Percentiles rank a stretch among this genome's conserved stretches.
These are phyloP conservation scores for Nemotelus pantherinus DNA, from an alignment of 2,888 invertebrate species.

Conservation along the genomic window DNA sequence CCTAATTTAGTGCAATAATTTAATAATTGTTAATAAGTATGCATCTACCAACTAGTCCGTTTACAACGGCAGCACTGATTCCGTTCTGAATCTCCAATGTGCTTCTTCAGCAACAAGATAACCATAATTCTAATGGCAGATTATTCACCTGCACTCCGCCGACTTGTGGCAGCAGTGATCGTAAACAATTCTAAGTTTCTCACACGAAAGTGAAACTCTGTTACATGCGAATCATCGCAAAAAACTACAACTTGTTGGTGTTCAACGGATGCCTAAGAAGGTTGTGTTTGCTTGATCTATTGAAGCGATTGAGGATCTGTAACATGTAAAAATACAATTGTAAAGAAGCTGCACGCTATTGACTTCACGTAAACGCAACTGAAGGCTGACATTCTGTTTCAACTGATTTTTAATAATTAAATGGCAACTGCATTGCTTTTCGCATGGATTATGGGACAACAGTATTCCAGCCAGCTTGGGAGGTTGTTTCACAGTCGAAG, in stretches of 20 bases:
- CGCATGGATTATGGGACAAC: too few relatives aligned
- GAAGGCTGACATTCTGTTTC: neutral
- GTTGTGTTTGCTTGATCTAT: neutral
- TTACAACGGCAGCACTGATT: too few relatives aligned
- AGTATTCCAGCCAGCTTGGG: neutral
- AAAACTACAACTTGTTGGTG: neutral
- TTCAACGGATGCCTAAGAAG: neutral
- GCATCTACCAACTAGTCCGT: too few relatives aligned
- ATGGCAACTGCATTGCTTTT: too few relatives aligned
- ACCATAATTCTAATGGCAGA: neutral
- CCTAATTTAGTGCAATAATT: too few relatives aligned
- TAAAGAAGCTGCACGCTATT: neutral
- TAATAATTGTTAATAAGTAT: too few relatives aligned
- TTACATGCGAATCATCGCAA: neutral
- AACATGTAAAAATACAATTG: neutral
- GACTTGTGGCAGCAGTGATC: neutral
- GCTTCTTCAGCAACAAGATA: neutral
- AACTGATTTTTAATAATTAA: too few relatives aligned
- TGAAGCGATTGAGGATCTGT: neutral
- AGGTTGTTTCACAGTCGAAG: conserved; percentile 2
- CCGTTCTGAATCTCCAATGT: too few relatives aligned
- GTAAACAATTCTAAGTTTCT: neutral
- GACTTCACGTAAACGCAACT: neutral
- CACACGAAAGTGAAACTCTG: conserved; percentile 33
- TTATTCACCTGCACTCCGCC: neutral